A percentile compares a stretch with the other conserved stretches of the same genome.
Evolutionary conservation across 2,797 vertebrate genomes (phyloP).

Genomic region (Uromys caudimaculatus): DNA sequence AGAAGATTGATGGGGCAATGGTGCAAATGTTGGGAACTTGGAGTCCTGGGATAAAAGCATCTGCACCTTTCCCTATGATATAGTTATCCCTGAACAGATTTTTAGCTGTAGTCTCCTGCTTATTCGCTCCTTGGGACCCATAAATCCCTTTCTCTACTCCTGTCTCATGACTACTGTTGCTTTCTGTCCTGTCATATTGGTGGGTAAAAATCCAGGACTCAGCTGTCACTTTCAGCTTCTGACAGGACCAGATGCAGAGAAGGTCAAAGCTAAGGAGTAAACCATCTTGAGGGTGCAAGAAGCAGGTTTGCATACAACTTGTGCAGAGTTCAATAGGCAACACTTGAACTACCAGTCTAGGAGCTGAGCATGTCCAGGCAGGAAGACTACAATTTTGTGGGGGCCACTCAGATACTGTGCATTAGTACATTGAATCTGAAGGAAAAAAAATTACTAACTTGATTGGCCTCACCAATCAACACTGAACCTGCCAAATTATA

Average conservation of each 20-base stretch:
- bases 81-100: fast-evolving
- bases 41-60: fast-evolving
- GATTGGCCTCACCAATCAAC: neutral
- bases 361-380: neutral
- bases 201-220: neutral
- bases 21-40: fast-evolving
- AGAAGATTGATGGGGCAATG: neutral
- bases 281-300: neutral
- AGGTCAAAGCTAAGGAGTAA: neutral
- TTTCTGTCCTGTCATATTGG: neutral
- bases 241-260: neutral
- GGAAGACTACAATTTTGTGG: neutral
- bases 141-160: neutral
- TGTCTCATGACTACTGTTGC: fast-evolving
- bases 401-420: neutral
- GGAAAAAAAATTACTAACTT: neutral
- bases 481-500: neutral
- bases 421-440: neutral
- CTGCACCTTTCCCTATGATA: neutral
- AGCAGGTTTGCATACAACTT: neutral
- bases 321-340: neutral
- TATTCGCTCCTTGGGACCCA: neutral
- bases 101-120: neutral
- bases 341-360: neutral
- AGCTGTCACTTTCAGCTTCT: too few relatives aligned